These are phyloP conservation scores for Helicolenus hilgendorfi DNA, from an alignment of 2,797 vertebrate genomes.

Conservation along the genomic window DNA sequence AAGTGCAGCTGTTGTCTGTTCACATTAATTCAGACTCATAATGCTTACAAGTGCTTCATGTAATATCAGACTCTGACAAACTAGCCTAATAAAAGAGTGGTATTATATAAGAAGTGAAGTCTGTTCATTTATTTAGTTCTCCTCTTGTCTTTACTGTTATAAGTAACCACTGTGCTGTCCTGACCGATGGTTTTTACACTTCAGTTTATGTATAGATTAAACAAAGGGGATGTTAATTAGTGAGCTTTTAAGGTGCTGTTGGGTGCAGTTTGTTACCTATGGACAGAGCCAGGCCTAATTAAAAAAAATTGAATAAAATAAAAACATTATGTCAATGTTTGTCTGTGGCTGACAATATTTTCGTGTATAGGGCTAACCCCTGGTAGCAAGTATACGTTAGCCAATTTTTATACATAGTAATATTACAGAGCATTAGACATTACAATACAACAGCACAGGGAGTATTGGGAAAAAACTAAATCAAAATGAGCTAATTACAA, in stretches of 20 bases:
- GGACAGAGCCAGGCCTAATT: too few relatives aligned
- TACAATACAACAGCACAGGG: too few relatives aligned
- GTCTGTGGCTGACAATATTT: too few relatives aligned
- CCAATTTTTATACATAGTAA: too few relatives aligned
- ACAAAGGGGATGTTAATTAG: too few relatives aligned
- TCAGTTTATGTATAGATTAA: too few relatives aligned
- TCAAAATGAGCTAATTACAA: too few relatives aligned
- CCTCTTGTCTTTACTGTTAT: neutral
- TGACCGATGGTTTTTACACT: neutral
- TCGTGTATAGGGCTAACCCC: rapidly evolving
- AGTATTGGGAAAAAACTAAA: too few relatives aligned
- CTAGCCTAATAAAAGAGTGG: neutral
- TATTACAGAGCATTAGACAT: too few relatives aligned
- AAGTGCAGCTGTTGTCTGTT: neutral
- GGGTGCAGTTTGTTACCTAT: too few relatives aligned
- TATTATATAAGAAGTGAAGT: neutral
- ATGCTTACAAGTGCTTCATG: neutral
- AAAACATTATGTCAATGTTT: rapidly evolving
- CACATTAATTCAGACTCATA: neutral
- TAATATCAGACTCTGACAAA: neutral
- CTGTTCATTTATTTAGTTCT: neutral
- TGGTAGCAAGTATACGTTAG: too few relatives aligned
- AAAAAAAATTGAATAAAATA: rapidly evolving
- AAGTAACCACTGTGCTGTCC: neutral
- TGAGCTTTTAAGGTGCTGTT: too few relatives aligned